A percentile compares a stretch with the other conserved stretches of the same genome.
Evolutionary conservation across 2,797 vertebrate species (phyloP).

Genomic region (Cossypha polioptera): DNA sequence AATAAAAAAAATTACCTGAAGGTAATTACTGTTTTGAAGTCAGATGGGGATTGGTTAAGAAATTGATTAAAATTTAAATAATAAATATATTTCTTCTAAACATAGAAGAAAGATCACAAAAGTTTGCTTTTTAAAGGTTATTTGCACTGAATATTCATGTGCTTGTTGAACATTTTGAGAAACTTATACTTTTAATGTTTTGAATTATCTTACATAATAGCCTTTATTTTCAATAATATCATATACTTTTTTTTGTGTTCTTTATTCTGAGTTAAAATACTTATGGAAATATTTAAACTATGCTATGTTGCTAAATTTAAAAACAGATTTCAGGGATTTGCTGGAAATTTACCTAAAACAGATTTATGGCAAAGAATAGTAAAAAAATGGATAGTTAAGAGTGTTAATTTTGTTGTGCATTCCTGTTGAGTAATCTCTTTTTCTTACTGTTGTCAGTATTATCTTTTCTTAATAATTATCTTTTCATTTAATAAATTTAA

Average conservation of each 20-base stretch:
- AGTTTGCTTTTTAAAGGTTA: background rate
- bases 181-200: background rate
- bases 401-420: background rate
- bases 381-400: rapidly evolving
- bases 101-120: background rate
- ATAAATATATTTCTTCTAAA: too few species aligned
- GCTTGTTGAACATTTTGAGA: background rate
- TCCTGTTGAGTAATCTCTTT: background rate
- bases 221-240: background rate
- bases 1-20: background rate
- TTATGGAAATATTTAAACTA: background rate
- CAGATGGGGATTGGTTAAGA: background rate
- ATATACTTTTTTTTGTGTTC: rapidly evolving
- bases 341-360: background rate
- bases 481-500: background rate
- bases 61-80: background rate
- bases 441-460: background rate
- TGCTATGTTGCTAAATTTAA: background rate
- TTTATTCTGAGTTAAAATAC: background rate
- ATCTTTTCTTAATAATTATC: background rate
- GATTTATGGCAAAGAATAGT: background rate
- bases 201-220: background rate
- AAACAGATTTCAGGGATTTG: background rate
- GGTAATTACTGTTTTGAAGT: background rate
- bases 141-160: background rate